A percentile compares a stretch with the other conserved stretches of the same genome.
These are phyloP conservation scores for Muscicapa comitata DNA, from an alignment of 2,797 vertebrate genomes.

Conservation along the genomic window DNA sequence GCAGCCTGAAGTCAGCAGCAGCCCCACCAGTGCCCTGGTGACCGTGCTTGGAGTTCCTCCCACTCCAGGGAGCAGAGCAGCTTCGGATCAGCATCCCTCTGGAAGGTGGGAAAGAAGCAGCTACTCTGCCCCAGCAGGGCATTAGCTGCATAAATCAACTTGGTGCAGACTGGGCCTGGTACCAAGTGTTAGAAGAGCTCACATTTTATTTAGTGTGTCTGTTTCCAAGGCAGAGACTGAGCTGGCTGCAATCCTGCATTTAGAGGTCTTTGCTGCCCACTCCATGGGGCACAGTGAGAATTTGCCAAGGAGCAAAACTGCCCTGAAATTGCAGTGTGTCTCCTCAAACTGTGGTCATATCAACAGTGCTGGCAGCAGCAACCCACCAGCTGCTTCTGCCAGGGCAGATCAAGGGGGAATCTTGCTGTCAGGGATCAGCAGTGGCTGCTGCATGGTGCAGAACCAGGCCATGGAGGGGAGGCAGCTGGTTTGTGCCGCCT, in stretches of 20 bases:
- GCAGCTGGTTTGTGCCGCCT: background rate
- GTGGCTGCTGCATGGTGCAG: background rate
- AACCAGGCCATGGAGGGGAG: background rate
- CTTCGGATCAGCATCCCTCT: fast-evolving
- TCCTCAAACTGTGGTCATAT: background rate
- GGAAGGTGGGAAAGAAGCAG: background rate
- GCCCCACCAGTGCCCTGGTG: background rate
- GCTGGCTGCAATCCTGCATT: background rate
- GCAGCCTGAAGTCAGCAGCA: background rate
- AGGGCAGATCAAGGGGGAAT: background rate
- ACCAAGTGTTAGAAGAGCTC: background rate
- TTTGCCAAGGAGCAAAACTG: background rate
- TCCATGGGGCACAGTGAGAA: fast-evolving
- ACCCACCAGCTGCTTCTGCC: fast-evolving
- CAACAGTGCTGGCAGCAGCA: background rate
- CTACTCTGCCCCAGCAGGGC: background rate
- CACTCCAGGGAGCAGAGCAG: background rate
- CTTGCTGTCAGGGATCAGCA: fast-evolving
- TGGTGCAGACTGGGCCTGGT: background rate
- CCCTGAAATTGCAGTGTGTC: background rate
- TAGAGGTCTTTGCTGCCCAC: background rate
- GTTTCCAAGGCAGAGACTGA: background rate
- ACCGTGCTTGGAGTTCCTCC: fast-evolving
- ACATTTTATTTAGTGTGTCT: background rate
- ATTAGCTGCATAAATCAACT: background rate